Conservation (phyloP, 2,113 vertebrate species). For the Sphyrna mokarran region DNA sequence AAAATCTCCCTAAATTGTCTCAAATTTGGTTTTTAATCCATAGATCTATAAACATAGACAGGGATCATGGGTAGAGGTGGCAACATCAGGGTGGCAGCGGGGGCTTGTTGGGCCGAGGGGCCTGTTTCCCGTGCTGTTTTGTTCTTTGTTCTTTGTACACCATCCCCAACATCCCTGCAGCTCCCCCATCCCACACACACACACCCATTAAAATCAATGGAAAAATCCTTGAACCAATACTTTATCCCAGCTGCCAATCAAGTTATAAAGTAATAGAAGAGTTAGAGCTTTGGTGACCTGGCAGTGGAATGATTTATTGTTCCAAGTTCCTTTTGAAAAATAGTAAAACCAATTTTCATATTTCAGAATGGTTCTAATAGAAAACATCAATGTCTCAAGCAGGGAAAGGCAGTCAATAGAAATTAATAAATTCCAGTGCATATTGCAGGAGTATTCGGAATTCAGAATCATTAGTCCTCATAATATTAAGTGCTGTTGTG, state of each 20-base stretch:
- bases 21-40: no score
- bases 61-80: no score
- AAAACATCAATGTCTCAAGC: background rate
- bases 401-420: background rate
- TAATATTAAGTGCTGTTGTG: background rate
- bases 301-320: background rate
- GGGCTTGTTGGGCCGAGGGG: no score
- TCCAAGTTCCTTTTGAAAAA: background rate
- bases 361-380: background rate
- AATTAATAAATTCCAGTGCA: background rate
- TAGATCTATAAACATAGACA: no score
- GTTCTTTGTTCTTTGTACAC: no score
- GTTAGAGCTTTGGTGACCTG: background rate
- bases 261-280: background rate
- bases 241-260: background rate
- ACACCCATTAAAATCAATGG: background rate
- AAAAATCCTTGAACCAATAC: background rate
- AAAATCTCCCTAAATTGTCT: no score
- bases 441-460: background rate
- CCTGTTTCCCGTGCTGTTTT: no score
- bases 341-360: background rate
- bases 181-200: background rate
- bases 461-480: background rate
- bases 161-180: background rate
- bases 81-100: no score